Evolutionary conservation across 2,113 vertebrate genomes (phyloP).

Genomic region (Serinus canaria): DNA sequence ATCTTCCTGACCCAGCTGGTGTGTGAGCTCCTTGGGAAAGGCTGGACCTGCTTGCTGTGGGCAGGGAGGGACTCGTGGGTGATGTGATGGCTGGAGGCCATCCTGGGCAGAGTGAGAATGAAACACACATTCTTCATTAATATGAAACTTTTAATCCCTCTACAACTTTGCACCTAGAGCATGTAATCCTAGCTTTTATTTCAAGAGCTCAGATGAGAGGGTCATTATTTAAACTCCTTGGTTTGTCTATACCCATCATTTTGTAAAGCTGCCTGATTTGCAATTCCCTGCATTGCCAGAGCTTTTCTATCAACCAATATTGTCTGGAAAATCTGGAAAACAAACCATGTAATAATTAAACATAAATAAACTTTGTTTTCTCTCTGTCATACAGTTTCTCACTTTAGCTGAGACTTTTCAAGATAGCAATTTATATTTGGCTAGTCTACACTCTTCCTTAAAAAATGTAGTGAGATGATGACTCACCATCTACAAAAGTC

Average conservation of each 20-base stretch:
- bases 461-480: neutral
- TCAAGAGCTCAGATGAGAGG: rapidly evolving
- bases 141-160: neutral
- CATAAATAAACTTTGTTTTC: neutral
- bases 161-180: neutral
- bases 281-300: neutral
- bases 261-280: neutral
- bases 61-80: neutral
- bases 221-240: neutral
- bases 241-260: neutral
- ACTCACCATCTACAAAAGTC: neutral
- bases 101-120: neutral
- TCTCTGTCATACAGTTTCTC: neutral
- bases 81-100: neutral
- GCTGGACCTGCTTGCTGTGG: neutral
- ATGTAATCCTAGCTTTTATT: neutral
- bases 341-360: neutral
- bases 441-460: neutral
- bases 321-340: neutral
- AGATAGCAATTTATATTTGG: neutral
- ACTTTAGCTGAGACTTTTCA: neutral
- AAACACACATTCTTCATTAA: neutral
- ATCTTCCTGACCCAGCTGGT: neutral
- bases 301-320: neutral
- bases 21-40: neutral